Evolutionary conservation across 2,113 vertebrate genomes (phyloP), one percentile per base, ranked within the genome.

Genomic region (Halcyon malimbica): DNA sequence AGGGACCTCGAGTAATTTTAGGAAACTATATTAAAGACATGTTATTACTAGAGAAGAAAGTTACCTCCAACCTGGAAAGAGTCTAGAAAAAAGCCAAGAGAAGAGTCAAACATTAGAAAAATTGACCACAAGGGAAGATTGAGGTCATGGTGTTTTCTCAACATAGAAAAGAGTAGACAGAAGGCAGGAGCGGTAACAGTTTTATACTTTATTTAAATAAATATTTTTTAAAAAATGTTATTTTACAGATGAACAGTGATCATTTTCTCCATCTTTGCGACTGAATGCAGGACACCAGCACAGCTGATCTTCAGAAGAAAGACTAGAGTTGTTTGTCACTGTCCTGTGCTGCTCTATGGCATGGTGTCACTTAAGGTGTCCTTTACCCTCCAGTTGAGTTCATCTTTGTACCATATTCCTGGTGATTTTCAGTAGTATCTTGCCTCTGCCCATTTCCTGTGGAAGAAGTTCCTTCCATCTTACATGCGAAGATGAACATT

Each of bases 381-480:
- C 24, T 71, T 14, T 79, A 75, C 39, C 12, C 35, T 1, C 1
- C n/a, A 67, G 26, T 48, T 71, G 35, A 75, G 67, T 71, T 81
- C 12, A 87, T 5, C 28, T 37, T 2, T 10, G n/a, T 44, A 16
- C 42, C 3, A 0, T n/a, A 25, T 54, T 83, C 51, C 18, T 0
- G 0, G 63, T 89, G 48, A 37, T 65, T 76, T 73, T 70, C 42
- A 11, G 5, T 24, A 54, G 21, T n/a, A 44, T 33, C 42, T 57
- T 18, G 14, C 33, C 63, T 64, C 17, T n/a, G 7, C 77, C 35
- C 18, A 1, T 56, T 83, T 46, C 17, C 51, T 44, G 14, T 50
- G 44, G 11, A 64, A 39, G 62, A 59, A 53, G 9, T 59, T 71
- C 39, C 16, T 86, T 78, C 29, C 14, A 1, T 31, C 13, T 51